Conservation (phyloP, 2,888 invertebrate species). For the Leptothorax acervorum region DNA sequence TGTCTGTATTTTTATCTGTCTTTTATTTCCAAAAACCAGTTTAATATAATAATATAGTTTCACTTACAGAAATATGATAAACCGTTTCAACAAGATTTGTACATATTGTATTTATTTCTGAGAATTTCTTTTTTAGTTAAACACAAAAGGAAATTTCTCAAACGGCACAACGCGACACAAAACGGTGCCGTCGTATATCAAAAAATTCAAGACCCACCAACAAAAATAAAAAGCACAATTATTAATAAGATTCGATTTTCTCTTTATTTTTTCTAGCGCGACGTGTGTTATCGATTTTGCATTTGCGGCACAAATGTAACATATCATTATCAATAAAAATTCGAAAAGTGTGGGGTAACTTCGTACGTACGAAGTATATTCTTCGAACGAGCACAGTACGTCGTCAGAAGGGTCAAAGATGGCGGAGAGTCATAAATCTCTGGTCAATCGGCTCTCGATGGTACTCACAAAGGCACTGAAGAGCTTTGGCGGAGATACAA, state of each 20-base stretch:
- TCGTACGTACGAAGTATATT: neutral
- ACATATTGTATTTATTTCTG: neutral
- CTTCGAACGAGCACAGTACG: neutral
- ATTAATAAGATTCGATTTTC: neutral
- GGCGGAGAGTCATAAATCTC: slow-evolving; percentile 65
- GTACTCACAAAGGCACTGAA: slow-evolving; percentile 14
- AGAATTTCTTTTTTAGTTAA: neutral
- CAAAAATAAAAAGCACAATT: neutral
- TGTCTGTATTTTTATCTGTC: neutral
- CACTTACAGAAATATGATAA: neutral
- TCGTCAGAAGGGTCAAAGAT: slow-evolving; percentile 57
- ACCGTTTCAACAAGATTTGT: neutral
- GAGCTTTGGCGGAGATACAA: neutral
- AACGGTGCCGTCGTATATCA: neutral
- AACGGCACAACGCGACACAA: neutral
- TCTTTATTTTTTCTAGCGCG: neutral
- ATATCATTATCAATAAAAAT: neutral
- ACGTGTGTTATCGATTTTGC: neutral
- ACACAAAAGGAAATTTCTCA: neutral
- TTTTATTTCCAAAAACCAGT: neutral
- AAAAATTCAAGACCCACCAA: neutral
- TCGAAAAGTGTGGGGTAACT: neutral
- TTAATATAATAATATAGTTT: neutral
- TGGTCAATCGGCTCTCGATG: slow-evolving; percentile 59
- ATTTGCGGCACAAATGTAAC: neutral